Evolutionary conservation across 1,140 invertebrate species (phyloP).

Genomic region (Zaprionus ornatus): DNA sequence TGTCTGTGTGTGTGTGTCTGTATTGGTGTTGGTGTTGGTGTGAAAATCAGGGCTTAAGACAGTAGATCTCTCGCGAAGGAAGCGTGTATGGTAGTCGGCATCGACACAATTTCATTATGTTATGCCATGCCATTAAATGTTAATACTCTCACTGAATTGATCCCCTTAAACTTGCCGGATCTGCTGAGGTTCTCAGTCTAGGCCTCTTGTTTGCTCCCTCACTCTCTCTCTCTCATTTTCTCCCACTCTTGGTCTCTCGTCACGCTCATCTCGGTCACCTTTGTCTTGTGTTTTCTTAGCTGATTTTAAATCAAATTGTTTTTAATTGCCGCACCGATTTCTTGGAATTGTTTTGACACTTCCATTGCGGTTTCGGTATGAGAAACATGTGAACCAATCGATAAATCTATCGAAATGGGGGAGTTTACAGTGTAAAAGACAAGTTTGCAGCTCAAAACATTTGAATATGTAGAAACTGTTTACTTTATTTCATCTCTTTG

Average conservation of each 20-base stretch:
- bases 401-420: no score
- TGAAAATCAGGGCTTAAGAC: conserved; percentile 72
- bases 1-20: neutral
- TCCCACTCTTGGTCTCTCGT: neutral
- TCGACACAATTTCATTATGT: conserved; percentile 74
- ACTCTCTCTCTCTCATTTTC: conserved; percentile 4
- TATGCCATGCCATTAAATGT: conserved; percentile 78
- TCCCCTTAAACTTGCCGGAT: conserved; percentile 40
- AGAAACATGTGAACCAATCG: conserved; percentile 11
- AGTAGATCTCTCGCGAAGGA: neutral
- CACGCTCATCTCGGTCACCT: conserved; percentile 1
- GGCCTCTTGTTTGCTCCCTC: neutral
- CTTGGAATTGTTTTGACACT: conserved; percentile 70
- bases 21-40: conserved; percentile 15
- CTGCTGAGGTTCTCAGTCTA: neutral
- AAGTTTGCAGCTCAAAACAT: no score
- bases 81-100: conserved; percentile 32
- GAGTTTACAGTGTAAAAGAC: no score
- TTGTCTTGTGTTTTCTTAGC: conserved; percentile 62
- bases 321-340: conserved; percentile 72
- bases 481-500: no score
- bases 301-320: conserved; percentile 80
- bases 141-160: conserved; percentile 51
- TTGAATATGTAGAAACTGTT: no score
- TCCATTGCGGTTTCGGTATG: neutral